Evolutionary conservation across 1,140 invertebrate genomes (phyloP), one percentile per base, ranked within the genome.

Genomic region (Meloidogyne hapla): DNA sequence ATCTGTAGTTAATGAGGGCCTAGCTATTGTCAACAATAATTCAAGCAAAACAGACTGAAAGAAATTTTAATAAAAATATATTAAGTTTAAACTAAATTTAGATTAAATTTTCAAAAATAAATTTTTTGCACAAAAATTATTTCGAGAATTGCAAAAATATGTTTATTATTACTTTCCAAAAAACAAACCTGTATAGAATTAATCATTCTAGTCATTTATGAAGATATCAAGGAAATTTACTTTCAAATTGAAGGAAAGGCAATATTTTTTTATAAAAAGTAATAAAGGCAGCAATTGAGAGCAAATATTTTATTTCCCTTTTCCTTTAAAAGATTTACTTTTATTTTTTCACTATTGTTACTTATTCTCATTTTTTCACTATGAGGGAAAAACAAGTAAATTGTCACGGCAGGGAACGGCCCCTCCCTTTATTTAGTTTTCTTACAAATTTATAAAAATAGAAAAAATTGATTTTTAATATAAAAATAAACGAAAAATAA

Each of bases 41-140:
- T 83, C 80, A 23, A 83, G 67, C 18, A 83, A 64, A n/a, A 83
- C 76, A 38, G 81, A 84, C 81, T 83, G 25, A 68, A 83, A 72
- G 4, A 42, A 18, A 38, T 25, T 62, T 5, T 56, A 71, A 61
- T 38, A 38, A 26, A 23, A 63, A 21, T 0, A 1, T 23, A 12
- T 64, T 26, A n/a, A 33, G 2, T 25, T 70, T 21, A 38, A 69
- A 45, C 1, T 69, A 68, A 45, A n/a, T 3, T 26, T 26, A 66
- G 64, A n/a, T 38, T 18, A 45, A 69, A 69, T 28, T 25, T 45
- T 23, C 26, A 13, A 23, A 4, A n/a, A n/a, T n/a, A n/a, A n/a
- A n/a, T n/a, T n/a, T n/a, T n/a, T n/a, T n/a, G n/a, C n/a, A n/a
- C n/a, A n/a, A n/a, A n/a, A n/a, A n/a, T n/a, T n/a, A n/a, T n/a